Evolutionary conservation across 2,113 vertebrate genomes (phyloP), one percentile per base, ranked within the genome.

Genomic region (Limnothrissa miodon): DNA sequence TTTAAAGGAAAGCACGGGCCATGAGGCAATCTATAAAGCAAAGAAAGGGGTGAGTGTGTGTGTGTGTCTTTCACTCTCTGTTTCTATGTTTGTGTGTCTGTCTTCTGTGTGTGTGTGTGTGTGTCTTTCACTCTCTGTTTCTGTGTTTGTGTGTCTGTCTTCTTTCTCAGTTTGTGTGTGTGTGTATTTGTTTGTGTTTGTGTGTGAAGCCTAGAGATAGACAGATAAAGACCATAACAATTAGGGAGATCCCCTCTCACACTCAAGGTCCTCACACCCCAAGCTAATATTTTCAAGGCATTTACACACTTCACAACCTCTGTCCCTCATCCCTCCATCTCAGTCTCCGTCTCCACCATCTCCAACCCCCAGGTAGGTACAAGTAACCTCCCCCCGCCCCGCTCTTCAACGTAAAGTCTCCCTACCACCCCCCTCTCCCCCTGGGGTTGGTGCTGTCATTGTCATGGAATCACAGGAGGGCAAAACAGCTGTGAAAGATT

Each of bases 401-500:
- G 59, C 21, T 59, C 62, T 33, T 4, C 29, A 33, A 74, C 66
- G n/a, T n/a, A n/a, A n/a, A n/a, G n/a, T n/a, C n/a, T n/a, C 33
- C 11, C 66, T 10, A 10, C 11, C 25, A 83, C 80, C 88, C 89
- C 87, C 90, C 39, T 93, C 94, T 93, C 95, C 93, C 93, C 90
- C n/a, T n/a, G n/a, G 91, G 94, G 95, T 94, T 91, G 89, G 48
- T 51, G 86, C 94, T 91, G 91, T 96, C 95, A 95, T 78, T 96
- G 95, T 94, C 93, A 95, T 94, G 90, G 94, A 91, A 94, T 95
- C 94, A 93, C 88, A 91, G 91, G 84, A 92, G 94, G 93, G 88
- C 84, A 87, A 94, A 94, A 91, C 95, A 94, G 93, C 93, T 94
- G 94, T 94, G 94, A 95, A 94, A 92, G 90, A 95, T 94, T 93